Conservation (phyloP, 2,797 vertebrate genomes). For the Simalia tracyae region DNA sequence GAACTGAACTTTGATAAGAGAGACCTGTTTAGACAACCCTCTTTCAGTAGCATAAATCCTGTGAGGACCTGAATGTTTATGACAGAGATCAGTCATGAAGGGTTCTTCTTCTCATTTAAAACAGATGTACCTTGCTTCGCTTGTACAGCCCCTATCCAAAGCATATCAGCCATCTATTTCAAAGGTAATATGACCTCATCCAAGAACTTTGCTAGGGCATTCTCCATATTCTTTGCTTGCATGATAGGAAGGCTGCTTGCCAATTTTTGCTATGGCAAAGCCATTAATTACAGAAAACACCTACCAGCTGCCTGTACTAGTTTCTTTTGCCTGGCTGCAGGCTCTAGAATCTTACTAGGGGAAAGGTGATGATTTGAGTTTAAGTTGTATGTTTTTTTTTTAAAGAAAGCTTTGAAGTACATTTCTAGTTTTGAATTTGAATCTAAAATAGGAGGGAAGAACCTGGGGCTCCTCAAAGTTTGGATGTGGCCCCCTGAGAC, state of each 20-base stretch:
- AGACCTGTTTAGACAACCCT: background rate
- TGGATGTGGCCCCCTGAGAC: background rate
- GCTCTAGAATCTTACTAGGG: constrained; percentile 3
- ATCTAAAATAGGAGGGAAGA: background rate
- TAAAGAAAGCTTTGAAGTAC: background rate
- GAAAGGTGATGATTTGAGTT: constrained; percentile 8
- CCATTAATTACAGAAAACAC: background rate
- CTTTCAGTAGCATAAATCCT: background rate
- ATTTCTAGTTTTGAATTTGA: background rate
- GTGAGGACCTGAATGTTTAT: background rate
- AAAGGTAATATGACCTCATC: background rate
- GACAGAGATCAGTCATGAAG: background rate
- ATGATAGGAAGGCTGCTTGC: background rate
- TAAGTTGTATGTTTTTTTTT: background rate
- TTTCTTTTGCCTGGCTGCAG: constrained; percentile 3
- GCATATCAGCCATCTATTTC: background rate
- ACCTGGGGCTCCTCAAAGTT: background rate
- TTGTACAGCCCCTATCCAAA: background rate
- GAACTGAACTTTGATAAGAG: background rate
- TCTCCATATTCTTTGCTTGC: background rate
- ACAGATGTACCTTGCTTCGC: background rate
- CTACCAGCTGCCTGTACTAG: constrained; percentile 3
- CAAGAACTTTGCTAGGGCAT: background rate
- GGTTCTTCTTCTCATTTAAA: background rate
- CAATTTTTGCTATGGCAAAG: background rate